A percentile compares a stretch with the other conserved stretches of the same genome.
These are phyloP conservation scores for Poecilobothrus nobilitatus DNA, from an alignment of 2,888 invertebrate genomes.

Conservation along the genomic window DNA sequence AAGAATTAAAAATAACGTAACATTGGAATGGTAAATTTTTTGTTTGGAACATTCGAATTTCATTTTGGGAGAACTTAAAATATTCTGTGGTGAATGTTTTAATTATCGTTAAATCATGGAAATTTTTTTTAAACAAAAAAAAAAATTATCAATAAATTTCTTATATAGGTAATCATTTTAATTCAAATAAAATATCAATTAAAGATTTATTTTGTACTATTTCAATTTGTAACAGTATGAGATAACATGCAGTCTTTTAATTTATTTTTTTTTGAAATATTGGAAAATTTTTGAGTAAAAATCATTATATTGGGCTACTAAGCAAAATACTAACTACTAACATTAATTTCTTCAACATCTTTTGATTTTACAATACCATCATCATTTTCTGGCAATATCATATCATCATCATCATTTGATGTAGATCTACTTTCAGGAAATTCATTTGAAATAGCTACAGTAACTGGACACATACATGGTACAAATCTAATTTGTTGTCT, in stretches of 20 bases:
- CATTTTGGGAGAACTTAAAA: too few relatives aligned
- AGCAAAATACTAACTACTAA: neutral
- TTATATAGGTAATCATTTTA: too few relatives aligned
- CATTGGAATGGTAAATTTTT: too few relatives aligned
- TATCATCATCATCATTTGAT: slow-evolving; percentile 11
- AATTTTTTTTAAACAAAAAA: too few relatives aligned
- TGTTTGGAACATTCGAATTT: too few relatives aligned
- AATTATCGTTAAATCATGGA: too few relatives aligned
- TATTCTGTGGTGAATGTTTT: too few relatives aligned
- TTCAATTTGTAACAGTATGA: neutral
- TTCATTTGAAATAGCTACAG: slow-evolving; percentile 19
- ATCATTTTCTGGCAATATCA: slow-evolving; percentile 4
- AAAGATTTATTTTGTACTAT: neutral
- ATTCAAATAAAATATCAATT: too few relatives aligned
- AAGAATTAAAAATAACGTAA: too few relatives aligned
- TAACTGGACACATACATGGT: slow-evolving; percentile 25
- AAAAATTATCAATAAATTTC: too few relatives aligned
- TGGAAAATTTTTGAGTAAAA: neutral
- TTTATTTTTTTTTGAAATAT: neutral
- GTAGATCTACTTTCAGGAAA: slow-evolving; percentile 16
- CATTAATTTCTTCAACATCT: neutral
- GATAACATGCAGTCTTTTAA: neutral
- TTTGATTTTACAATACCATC: neutral
- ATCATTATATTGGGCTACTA: neutral
- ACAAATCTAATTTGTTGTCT: slow-evolving; percentile 22